A percentile compares a stretch with the other conserved stretches of the same genome.
Conservation (phyloP, 1,140 invertebrate species). For the Drosophila orosa region DNA sequence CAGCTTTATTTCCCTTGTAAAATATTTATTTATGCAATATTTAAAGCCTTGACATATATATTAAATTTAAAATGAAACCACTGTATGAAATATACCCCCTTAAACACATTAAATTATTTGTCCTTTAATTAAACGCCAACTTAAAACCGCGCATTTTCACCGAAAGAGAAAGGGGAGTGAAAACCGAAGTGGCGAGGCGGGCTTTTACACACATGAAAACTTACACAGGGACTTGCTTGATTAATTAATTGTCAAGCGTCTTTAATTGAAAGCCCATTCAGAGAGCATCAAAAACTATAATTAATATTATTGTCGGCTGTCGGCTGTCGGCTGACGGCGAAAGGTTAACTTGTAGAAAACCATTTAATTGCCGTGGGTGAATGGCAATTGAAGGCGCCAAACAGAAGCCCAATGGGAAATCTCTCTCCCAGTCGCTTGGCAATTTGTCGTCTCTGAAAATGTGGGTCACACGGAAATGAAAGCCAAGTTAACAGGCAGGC, state of each 20-base stretch:
- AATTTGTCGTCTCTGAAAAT: slow-evolving; percentile 36
- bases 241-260: slow-evolving; percentile 43
- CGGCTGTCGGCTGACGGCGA: slow-evolving; percentile 14
- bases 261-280: slow-evolving; percentile 46
- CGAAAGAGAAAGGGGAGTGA: slow-evolving; percentile 14
- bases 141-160: background rate
- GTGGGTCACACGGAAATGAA: slow-evolving; percentile 47
- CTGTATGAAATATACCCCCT: background rate
- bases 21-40: no score
- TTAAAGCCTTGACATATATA: background rate
- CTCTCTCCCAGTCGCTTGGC: slow-evolving; percentile 1
- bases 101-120: background rate
- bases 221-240: slow-evolving; percentile 7
- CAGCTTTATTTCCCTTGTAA: background rate
- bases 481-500: slow-evolving; percentile 31
- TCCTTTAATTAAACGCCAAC: slow-evolving; percentile 4
- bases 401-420: slow-evolving; percentile 32
- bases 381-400: slow-evolving; percentile 43
- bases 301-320: slow-evolving; percentile 45
- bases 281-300: slow-evolving; percentile 39
- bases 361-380: slow-evolving; percentile 40
- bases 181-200: background rate
- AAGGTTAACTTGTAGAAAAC: slow-evolving; percentile 33
- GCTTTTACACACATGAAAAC: slow-evolving; percentile 14
- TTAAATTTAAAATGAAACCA: background rate